A percentile compares a stretch with the other conserved stretches of the same genome.
Conservation (phyloP, 2,888 invertebrate genomes). For the Volucella zonaria region DNA sequence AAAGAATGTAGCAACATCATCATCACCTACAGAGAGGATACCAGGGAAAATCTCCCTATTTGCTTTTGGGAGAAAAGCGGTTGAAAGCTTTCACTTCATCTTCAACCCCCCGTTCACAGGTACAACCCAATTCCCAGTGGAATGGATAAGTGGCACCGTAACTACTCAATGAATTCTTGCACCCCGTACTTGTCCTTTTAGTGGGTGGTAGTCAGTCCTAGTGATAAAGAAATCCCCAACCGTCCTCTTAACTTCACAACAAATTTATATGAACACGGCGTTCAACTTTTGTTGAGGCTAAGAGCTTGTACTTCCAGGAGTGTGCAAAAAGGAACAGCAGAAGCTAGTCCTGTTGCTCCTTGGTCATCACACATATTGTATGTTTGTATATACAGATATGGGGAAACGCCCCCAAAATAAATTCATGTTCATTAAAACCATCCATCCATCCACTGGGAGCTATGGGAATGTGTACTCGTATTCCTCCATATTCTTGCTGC, state of each 20-base stretch:
- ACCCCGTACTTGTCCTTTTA: constrained; percentile 55
- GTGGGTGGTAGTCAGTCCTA: neutral
- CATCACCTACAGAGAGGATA: constrained; percentile 53
- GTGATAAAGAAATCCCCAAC: no score
- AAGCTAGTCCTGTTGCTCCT: constrained; percentile 41
- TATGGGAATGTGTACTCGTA: constrained; percentile 2
- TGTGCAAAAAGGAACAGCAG: constrained; percentile 9
- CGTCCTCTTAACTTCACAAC: neutral
- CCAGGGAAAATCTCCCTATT: constrained; percentile 42
- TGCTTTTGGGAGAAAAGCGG: constrained; percentile 1
- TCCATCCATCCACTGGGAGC: neutral
- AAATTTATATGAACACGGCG: neutral
- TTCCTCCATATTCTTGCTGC: constrained; percentile 4
- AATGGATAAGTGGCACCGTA: constrained; percentile 51
- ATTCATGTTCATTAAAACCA: constrained; percentile 14
- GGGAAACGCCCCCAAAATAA: constrained; percentile 4
- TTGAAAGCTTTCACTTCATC: constrained; percentile 50
- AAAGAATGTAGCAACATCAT: constrained; percentile 62
- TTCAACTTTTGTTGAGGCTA: constrained; percentile 15
- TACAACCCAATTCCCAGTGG: constrained; percentile 54
- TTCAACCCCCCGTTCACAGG: constrained; percentile 42
- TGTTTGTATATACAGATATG: neutral
- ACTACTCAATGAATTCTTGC: constrained; percentile 67
- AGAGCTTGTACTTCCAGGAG: neutral
- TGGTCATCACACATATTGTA: neutral